A percentile compares a stretch with the other conserved stretches of the same genome.
These are phyloP conservation scores for Morinoia aosen DNA, from an alignment of 2,888 invertebrate species.

Conservation along the genomic window DNA sequence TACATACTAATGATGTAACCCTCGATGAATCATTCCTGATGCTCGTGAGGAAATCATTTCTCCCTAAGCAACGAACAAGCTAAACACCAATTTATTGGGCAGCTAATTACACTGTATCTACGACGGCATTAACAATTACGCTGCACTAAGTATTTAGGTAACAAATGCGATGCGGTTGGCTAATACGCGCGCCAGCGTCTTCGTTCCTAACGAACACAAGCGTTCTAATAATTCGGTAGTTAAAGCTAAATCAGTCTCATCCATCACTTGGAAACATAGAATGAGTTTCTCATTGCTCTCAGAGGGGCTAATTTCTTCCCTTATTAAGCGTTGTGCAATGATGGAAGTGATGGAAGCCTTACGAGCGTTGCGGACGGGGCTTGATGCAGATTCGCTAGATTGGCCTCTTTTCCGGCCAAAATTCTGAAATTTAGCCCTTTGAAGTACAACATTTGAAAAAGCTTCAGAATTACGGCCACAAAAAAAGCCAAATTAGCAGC, in stretches of 20 bases:
- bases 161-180: not conserved
- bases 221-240: not conserved
- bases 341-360: not conserved
- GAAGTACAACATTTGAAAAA: no score
- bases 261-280: not conserved
- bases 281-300: not conserved
- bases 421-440: no score
- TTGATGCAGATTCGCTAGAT: no score
- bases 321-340: not conserved
- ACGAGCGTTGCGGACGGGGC: not conserved
- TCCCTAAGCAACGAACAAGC: not conserved
- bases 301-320: not conserved
- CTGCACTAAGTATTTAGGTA: not conserved
- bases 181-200: not conserved
- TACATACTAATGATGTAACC: not conserved
- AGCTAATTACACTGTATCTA: not conserved
- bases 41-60: conserved; percentile 10
- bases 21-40: not conserved
- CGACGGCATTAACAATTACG: not conserved
- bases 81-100: not conserved
- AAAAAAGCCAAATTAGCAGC: no score
- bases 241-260: conserved; percentile 3
- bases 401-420: no score
- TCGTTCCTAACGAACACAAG: not conserved
- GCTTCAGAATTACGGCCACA: no score